These are phyloP conservation scores for Argyrosomus japonicus DNA, from an alignment of 2,113 vertebrate species.

Conservation along the genomic window DNA sequence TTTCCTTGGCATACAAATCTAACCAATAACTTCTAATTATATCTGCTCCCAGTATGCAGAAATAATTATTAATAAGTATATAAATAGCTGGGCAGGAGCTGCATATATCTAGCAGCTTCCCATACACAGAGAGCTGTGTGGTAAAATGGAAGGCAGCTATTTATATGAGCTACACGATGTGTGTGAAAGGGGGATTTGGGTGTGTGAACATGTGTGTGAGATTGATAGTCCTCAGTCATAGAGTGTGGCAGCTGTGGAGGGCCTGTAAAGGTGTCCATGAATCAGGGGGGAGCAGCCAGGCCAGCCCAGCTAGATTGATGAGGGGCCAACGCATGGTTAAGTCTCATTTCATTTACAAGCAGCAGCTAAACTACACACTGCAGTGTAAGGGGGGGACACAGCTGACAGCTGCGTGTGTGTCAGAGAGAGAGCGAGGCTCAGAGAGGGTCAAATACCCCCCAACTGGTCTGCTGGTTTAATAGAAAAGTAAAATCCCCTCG, in stretches of 20 bases:
- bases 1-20: not conserved
- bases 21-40: not conserved
- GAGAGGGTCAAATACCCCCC: constrained; percentile 66
- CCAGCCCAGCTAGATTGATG: constrained; percentile 76
- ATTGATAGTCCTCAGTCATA: constrained; percentile 41
- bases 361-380: constrained; percentile 54
- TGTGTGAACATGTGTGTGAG: constrained; percentile 37
- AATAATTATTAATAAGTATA: not conserved
- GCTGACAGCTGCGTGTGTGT: constrained; percentile 31
- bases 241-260: constrained; percentile 39
- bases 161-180: constrained; percentile 8
- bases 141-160: not conserved
- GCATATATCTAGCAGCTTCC: not conserved
- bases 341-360: constrained; percentile 81
- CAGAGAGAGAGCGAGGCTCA: not conserved
- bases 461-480: constrained; percentile 62
- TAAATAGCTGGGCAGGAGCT: not conserved
- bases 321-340: constrained; percentile 77
- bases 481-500: constrained; percentile 70
- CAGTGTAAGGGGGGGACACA: constrained; percentile 20
- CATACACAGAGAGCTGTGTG: not conserved
- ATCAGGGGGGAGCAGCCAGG: constrained; percentile 74
- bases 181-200: not conserved
- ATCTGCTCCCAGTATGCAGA: not conserved
- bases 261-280: constrained; percentile 71